Evolutionary conservation across 1,140 invertebrate species (phyloP), one percentile per base, ranked within the genome.

Genomic region (Conus betulinus): DNA sequence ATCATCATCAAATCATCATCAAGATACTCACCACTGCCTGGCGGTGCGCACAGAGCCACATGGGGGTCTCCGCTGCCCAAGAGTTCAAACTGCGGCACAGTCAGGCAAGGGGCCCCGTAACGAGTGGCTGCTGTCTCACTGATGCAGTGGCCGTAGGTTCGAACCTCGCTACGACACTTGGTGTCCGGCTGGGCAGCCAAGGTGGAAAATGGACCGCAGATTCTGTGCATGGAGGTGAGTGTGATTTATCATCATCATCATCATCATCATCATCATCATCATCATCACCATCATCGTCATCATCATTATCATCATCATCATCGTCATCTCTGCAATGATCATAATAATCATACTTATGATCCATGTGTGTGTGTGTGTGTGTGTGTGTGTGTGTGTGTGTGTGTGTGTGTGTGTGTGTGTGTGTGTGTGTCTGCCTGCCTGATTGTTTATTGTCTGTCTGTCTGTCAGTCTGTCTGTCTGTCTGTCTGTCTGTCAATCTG

Each of bases 61-160:
- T 23, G 79, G 71, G 17, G n/a, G 53, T 87, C 71, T 0, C 13
- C 71, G 25, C 67, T 11, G 4, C 23, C 13, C 52, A 87, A 52
- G 17, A 87, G 71, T 15, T 57, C 25, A 1, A 51, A 78, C 53
- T 78, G 85, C 17, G 8, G 23, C 10, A 52, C 6, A 5, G 85
- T 87, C 51, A 87, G 39, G 23, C 53, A 55, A 20, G 74, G 53
- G 20, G 85, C 39, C n/a, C 39, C 51, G 85, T 67, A 55, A 51
- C 85, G 85, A 5, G 15, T 23, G 6, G 85, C 85, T n/a, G n/a
- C 39, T 13, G 85, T 87, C 74, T 87, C 85, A 53, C 85, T 87
- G 51, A 87, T 52, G 2, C 39, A 39, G 39, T 87, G 85, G 5
- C 85, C 85, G 52, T 39, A 87, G 27, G 85, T 87, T 51, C 74